These are phyloP conservation scores for Orestias chungarensis DNA, from an alignment of 2,797 vertebrate species.

Conservation along the genomic window DNA sequence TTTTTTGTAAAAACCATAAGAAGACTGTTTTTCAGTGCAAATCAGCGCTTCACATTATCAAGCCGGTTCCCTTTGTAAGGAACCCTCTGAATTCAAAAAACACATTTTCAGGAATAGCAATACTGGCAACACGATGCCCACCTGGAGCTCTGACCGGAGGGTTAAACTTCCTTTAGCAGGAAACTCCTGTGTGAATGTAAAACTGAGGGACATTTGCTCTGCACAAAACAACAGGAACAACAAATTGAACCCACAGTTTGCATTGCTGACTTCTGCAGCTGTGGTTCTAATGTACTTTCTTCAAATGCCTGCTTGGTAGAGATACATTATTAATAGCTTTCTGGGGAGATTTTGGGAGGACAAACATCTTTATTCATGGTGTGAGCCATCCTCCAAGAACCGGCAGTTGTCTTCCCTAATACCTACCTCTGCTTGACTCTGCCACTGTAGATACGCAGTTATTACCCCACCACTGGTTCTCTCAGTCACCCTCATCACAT, in stretches of 20 bases:
- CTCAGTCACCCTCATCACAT: not conserved
- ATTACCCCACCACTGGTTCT: not conserved
- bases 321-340: conserved; percentile 73
- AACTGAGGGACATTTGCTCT: conserved; percentile 11
- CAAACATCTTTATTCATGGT: conserved; percentile 76
- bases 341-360: conserved; percentile 54
- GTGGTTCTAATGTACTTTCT: conserved; percentile 46
- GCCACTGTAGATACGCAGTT: conserved; percentile 14
- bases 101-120: not conserved
- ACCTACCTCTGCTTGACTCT: conserved; percentile 18
- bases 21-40: conserved; percentile 27
- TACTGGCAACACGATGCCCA: conserved; percentile 14
- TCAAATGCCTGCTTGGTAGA: conserved; percentile 26
- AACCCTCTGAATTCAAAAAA: conserved; percentile 20
- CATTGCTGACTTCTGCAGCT: conserved; percentile 12
- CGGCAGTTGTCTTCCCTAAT: conserved; percentile 12
- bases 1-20: conserved; percentile 32
- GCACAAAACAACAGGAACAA: not conserved
- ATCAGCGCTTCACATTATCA: conserved; percentile 28
- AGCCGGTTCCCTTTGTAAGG: conserved; percentile 6
- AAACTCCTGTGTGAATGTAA: conserved; percentile 21
- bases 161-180: conserved; percentile 25
- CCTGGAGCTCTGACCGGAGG: conserved; percentile 25
- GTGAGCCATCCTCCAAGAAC: conserved; percentile 35
- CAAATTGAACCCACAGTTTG: not conserved